These are phyloP conservation scores for Lineus longissimus DNA, from an alignment of 1,140 invertebrate genomes.

Conservation along the genomic window DNA sequence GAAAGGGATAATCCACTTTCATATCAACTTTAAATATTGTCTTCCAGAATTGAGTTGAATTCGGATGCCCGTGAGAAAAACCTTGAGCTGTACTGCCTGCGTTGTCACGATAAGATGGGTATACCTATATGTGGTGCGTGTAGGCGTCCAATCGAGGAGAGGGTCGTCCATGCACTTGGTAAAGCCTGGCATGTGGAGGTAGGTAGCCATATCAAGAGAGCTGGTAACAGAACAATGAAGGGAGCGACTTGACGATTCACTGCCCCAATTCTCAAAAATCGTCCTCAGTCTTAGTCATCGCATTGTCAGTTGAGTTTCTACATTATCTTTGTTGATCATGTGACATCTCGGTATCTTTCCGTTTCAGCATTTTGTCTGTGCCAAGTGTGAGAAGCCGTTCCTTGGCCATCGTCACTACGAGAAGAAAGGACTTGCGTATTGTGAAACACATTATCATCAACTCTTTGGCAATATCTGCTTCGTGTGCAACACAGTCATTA, in stretches of 20 bases:
- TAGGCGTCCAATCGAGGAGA: constrained; percentile 55
- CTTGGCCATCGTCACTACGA: constrained; percentile 98
- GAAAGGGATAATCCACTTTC: too few species aligned
- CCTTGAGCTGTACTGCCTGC: constrained; percentile 94
- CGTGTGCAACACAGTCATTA: constrained; percentile 97
- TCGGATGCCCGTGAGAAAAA: constrained; percentile 90
- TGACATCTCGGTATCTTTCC: too few species aligned
- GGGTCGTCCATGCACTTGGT: constrained; percentile 50
- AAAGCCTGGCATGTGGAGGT: constrained; percentile 99
- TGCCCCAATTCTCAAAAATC: too few species aligned
- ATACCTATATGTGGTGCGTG: constrained; percentile 93
- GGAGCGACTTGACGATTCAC: too few species aligned
- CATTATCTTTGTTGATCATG: too few species aligned
- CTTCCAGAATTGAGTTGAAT: constrained; percentile 59
- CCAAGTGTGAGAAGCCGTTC: constrained; percentile 99
- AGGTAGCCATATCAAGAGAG: constrained; percentile 8
- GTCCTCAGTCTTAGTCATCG: too few species aligned
- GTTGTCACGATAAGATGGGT: constrained; percentile 99
- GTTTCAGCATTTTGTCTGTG: constrained; percentile 93
- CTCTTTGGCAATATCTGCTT: constrained; percentile 98
- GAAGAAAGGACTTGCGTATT: constrained; percentile 97
- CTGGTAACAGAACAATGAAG: too few species aligned
- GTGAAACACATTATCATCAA: constrained; percentile 98
- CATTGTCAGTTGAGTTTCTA: too few species aligned
- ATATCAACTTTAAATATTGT: constrained; percentile 11